Percentiles rank a stretch among this genome's conserved stretches.
These are phyloP conservation scores for Lasioglossum lativentre DNA, from an alignment of 2,888 invertebrate species.

Conservation along the genomic window DNA sequence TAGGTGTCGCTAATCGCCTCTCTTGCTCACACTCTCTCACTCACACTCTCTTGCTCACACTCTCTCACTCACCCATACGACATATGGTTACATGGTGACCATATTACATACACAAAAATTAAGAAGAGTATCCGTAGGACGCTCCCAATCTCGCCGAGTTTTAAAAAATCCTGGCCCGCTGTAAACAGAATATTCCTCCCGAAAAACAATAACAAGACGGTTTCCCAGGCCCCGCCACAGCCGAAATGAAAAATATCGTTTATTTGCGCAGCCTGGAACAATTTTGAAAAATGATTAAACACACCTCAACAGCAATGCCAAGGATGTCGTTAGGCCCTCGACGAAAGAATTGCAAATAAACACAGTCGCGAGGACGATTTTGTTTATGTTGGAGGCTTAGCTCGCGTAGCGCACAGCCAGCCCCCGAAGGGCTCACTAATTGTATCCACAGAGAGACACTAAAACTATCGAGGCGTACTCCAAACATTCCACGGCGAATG, in stretches of 20 bases:
- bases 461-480: constrained; percentile 64
- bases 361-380: not conserved
- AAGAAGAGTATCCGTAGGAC: too few relatives aligned
- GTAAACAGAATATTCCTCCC: not conserved
- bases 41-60: too few relatives aligned
- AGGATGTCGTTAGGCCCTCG: not conserved
- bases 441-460: constrained; percentile 69
- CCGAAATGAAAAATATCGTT: not conserved
- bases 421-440: constrained; percentile 49
- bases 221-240: not conserved
- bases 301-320: not conserved
- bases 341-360: not conserved
- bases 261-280: not conserved
- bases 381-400: not conserved
- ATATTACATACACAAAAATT: too few relatives aligned
- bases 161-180: not conserved
- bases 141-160: too few relatives aligned
- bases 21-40: too few relatives aligned
- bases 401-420: not conserved
- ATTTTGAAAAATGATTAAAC: not conserved
- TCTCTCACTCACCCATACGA: too few relatives aligned
- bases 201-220: not conserved
- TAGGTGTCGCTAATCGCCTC: too few relatives aligned
- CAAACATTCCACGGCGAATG: constrained; percentile 61
- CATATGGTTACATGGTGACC: too few relatives aligned